Evolutionary conservation across 1,140 invertebrate genomes (phyloP), one percentile per base, ranked within the genome.

Genomic region (Drosophila athabasca): DNA sequence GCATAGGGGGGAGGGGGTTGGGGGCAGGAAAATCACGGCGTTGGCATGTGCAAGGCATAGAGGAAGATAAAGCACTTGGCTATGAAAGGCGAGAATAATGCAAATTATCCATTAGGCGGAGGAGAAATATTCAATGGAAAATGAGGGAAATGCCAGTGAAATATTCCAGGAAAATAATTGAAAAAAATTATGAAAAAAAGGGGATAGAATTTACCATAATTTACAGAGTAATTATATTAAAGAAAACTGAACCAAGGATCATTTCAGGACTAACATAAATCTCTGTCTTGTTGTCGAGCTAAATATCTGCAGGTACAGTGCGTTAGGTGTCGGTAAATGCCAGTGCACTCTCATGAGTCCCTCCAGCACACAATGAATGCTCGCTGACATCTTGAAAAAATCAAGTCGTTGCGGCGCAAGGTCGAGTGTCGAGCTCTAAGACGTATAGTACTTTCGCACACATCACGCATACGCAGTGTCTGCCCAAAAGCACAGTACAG

Each of bases 391-490:
- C 17, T 22, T 4, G 3, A 5, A 26, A 19, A 43, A 26, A 26
- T 44, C 22, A 46, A 46, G 19, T 11, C 46, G 29, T 26, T 70
- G 67, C 68, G 44, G 1, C 41, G 17, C 68, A 71, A 71, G 68
- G 62, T 59, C 55, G 11, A 31, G 43, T 26, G 31, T 5, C 22
- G 39, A 15, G 39, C 50, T 51, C 45, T 44, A 66, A 60, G 52
- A 66, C 45, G 53, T 9, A 59, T 22, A 19, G 17, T 19, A 50
- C 41, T 19, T 35, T 15, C 50, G 44, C 54, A 51, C 54, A 64
- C 51, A 85, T 81, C 62, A 75, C 65, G 66, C 60, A 81, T 85
- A 81, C 82, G 82, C 74, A 87, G 55, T 64, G 82, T 66, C 41
- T 65, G 69, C 65, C 65, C 44, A 45, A 85, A 76, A 58, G 54